Conservation (phyloP, 2,113 vertebrate species). For the Aptenodytes forsteri region DNA sequence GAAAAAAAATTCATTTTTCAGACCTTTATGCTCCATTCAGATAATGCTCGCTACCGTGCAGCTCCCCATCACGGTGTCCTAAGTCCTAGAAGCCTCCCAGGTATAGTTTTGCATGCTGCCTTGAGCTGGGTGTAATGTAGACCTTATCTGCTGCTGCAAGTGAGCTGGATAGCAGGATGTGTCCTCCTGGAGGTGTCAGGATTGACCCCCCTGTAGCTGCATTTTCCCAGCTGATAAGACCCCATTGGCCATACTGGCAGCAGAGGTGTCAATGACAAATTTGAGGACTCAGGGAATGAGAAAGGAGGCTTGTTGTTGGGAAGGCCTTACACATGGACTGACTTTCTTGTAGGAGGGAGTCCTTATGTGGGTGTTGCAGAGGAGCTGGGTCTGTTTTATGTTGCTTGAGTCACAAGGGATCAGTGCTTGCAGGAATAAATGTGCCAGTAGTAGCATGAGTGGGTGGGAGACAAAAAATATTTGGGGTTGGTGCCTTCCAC, state of each 20-base stretch:
- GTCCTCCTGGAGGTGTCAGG: background rate
- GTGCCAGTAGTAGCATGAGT: background rate
- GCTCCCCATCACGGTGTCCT: fast-evolving
- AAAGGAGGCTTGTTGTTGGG: background rate
- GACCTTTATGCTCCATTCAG: background rate
- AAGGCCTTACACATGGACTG: background rate
- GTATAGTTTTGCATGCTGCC: background rate
- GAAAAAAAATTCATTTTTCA: background rate
- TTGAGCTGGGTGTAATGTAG: background rate
- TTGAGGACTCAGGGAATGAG: background rate
- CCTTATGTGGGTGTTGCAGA: background rate
- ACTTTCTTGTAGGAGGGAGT: background rate
- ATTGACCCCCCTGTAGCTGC: background rate
- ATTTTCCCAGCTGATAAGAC: background rate
- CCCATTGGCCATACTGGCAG: background rate
- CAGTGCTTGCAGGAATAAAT: background rate
- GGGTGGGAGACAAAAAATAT: background rate
- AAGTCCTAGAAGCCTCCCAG: background rate
- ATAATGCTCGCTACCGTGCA: background rate
- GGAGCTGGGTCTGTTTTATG: background rate
- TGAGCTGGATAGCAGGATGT: background rate
- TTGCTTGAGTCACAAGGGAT: background rate
- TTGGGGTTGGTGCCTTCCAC: background rate
- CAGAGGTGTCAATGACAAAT: fast-evolving
- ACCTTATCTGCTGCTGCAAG: background rate